Conservation (phyloP, 2,113 vertebrate genomes). For the cattle (Bos taurus) region ARS-UCD2.0 NC_037337.1:63344501-63345000, state of each 20-base stretch:
- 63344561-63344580: slow-evolving; percentile 52
- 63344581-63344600: slow-evolving; percentile 21
- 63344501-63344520: slow-evolving; percentile 25
- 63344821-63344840: background rate
- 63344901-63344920: background rate
- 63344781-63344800: background rate
- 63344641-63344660: slow-evolving; percentile 23
- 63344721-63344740: background rate
- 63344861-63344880: background rate
- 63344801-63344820: background rate
- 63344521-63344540: background rate
- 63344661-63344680: slow-evolving; percentile 46
- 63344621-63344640: slow-evolving; percentile 24
- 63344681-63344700: background rate
- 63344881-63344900: background rate
- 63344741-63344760: background rate
- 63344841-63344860: background rate
- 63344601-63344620: slow-evolving; percentile 53
- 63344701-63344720: slow-evolving; percentile 14
- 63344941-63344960: background rate
- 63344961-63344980: background rate
- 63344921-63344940: background rate
- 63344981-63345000: background rate
- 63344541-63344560: slow-evolving; percentile 58
- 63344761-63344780: background rate